A percentile compares a stretch with the other conserved stretches of the same genome.
Evolutionary conservation across 2,113 vertebrate genomes (phyloP).

Genomic region (Notothenia rossii): DNA sequence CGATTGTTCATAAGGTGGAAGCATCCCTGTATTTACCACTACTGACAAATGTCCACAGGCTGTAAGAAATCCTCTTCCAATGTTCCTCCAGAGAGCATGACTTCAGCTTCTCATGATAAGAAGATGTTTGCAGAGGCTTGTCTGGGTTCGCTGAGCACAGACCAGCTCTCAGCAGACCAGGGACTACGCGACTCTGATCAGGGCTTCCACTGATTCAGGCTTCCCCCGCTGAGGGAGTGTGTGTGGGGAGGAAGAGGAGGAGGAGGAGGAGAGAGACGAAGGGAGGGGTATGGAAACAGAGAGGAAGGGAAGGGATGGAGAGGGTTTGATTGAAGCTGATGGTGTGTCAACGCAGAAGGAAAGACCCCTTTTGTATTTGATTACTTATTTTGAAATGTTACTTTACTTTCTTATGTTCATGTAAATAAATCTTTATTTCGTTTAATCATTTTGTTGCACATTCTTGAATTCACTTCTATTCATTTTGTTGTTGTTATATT

Average conservation of each 20-base stretch:
- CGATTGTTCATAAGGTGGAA: conserved; percentile 15
- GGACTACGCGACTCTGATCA: conserved; percentile 33
- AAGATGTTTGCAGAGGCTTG: not conserved
- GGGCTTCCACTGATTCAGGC: conserved; percentile 59
- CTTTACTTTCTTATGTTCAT: no score
- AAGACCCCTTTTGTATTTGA: conserved; percentile 12
- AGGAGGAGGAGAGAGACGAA: conserved; percentile 20
- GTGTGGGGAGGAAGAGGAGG: conserved; percentile 27
- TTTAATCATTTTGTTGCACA: no score
- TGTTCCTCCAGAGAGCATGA: conserved; percentile 6
- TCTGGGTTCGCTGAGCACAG: conserved; percentile 64
- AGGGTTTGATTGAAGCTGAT: conserved; percentile 38
- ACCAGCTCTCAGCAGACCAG: conserved; percentile 44
- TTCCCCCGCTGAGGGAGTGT: conserved; percentile 41
- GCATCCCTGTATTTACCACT: conserved; percentile 40
- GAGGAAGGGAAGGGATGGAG: conserved; percentile 31
- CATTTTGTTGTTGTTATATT: no score
- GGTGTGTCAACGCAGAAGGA: conserved; percentile 41
- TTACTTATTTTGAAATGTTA: no score
- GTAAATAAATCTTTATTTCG: no score
- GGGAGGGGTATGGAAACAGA: conserved; percentile 51
- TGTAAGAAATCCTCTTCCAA: conserved; percentile 37
- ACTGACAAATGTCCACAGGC: conserved; percentile 45
- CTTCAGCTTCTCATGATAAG: conserved; percentile 17
- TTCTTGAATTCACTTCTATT: no score